phyloP scores from a whole-genome alignment of 2,113 vertebrate genomes.

The Pimephales promelas region DNA sequence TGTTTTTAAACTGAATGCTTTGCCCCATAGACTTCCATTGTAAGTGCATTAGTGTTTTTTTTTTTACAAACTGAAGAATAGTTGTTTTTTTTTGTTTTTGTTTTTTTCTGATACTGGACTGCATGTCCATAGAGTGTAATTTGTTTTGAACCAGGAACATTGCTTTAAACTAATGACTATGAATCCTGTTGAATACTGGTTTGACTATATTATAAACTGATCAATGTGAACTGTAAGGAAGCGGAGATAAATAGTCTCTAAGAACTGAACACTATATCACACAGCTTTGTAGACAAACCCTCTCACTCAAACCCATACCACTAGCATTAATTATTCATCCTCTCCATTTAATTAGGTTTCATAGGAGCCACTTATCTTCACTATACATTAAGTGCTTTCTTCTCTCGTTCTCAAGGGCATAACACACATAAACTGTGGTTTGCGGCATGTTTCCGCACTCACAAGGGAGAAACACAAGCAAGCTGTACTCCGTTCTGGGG shows the following conservation, averaged over 20 bases:
- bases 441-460: not conserved
- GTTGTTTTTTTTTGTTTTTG: not conserved
- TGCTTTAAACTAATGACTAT: not conserved
- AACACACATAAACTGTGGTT: not conserved
- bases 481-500: not conserved
- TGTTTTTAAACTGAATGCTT: not conserved
- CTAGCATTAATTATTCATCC: slow-evolving; percentile 66
- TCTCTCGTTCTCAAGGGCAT: slow-evolving; percentile 58
- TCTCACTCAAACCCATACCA: slow-evolving; percentile 53
- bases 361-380: slow-evolving; percentile 54
- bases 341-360: slow-evolving; percentile 67
- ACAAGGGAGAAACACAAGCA: not conserved
- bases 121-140: not conserved
- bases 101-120: not conserved
- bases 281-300: slow-evolving; percentile 38
- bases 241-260: not conserved
- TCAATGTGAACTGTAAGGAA: slow-evolving; percentile 9
- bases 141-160: not conserved
- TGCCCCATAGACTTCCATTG: not conserved
- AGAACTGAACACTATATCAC: not conserved
- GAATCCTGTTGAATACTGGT: not conserved
- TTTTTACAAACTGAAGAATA: not conserved
- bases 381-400: slow-evolving; percentile 54
- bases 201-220: not conserved
- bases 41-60: not conserved